Conservation (phyloP, 1,140 invertebrate species). For the Yoshiicerus persimilis region DNA sequence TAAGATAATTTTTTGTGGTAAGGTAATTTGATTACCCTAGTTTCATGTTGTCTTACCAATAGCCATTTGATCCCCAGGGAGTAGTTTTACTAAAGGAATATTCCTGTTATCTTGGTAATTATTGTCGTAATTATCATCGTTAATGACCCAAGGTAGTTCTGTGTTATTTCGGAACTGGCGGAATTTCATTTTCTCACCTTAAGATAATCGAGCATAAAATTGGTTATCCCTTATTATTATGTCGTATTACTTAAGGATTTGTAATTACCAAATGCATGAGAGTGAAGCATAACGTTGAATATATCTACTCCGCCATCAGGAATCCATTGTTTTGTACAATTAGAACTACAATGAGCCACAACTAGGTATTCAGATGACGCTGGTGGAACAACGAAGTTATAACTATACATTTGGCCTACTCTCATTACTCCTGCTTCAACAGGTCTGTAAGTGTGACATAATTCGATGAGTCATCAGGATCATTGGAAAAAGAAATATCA, state of each 20-base stretch:
- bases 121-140: conserved; percentile 31
- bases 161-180: conserved; percentile 6
- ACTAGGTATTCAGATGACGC: background rate
- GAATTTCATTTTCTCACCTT: conserved; percentile 14
- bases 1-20: too few species aligned
- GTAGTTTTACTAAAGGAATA: background rate
- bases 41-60: too few species aligned
- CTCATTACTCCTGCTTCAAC: background rate
- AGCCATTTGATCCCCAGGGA: conserved; percentile 14
- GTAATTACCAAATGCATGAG: conserved; percentile 21
- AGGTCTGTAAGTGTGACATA: background rate
- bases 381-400: conserved; percentile 30
- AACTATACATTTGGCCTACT: background rate
- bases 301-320: conserved; percentile 20
- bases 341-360: conserved; percentile 24
- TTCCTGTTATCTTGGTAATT: conserved; percentile 27
- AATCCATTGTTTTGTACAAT: conserved; percentile 54
- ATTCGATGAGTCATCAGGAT: too few species aligned
- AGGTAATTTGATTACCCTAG: too few species aligned
- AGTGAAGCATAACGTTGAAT: conserved; percentile 16
- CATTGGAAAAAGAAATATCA: background rate
- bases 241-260: too few species aligned
- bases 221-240: too few species aligned
- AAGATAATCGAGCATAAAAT: background rate
- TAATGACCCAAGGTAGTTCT: conserved; percentile 28